Conservation (phyloP, 2,797 vertebrate genomes). For the Darevskia mixta region DNA sequence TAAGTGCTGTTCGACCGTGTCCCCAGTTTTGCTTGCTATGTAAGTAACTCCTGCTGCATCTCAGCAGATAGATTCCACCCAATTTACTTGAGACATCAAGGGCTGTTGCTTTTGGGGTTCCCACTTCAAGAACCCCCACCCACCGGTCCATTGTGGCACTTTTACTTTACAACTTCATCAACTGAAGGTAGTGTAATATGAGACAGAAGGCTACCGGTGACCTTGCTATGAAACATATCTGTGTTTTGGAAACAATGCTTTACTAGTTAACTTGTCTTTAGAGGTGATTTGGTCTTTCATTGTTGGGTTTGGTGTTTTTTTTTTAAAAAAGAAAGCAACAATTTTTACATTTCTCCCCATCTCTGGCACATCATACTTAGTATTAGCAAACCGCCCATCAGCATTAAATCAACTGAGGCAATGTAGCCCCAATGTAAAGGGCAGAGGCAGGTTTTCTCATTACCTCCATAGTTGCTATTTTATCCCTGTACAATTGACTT, state of each 20-base stretch:
- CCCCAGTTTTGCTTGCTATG: neutral
- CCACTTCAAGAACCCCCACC: too few species aligned
- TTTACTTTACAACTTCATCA: too few species aligned
- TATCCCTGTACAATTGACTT: neutral
- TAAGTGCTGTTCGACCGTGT: neutral
- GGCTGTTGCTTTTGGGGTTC: too few species aligned
- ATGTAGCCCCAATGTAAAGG: neutral
- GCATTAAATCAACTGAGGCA: too few species aligned
- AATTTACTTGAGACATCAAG: too few species aligned
- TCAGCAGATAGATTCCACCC: too few species aligned
- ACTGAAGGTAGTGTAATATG: too few species aligned
- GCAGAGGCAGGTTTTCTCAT: neutral
- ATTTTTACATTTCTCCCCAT: neutral
- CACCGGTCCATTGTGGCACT: too few species aligned
- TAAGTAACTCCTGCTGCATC: too few species aligned
- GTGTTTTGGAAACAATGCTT: neutral
- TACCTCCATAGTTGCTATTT: neutral
- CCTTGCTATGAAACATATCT: neutral
- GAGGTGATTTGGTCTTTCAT: neutral
- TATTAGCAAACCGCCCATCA: neutral
- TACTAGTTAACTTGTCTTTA: neutral
- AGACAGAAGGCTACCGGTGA: neutral
- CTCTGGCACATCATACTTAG: constrained; percentile 45
- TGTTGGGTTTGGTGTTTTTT: neutral
- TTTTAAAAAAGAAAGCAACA: neutral